phyloP scores from a whole-genome alignment of 1,140 invertebrate genomes.

The Ylistrum balloti region DNA sequence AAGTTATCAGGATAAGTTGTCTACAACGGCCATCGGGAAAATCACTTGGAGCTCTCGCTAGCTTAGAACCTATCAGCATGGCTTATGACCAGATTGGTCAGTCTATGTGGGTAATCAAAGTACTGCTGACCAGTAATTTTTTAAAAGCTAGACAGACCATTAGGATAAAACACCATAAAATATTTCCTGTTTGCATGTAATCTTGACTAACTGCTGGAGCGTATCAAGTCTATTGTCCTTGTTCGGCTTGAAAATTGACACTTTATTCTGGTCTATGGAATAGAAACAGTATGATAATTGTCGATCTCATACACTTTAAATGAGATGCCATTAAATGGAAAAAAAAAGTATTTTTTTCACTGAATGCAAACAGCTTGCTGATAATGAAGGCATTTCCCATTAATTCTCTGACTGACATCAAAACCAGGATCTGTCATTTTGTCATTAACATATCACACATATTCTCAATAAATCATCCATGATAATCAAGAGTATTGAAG shows the following conservation, averaged over 20 bases:
- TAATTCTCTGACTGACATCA: neutral
- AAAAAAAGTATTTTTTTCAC: neutral
- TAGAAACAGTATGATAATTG: neutral
- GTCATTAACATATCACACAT: constrained; percentile 19
- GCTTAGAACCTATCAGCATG: neutral
- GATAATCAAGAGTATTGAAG: constrained; percentile 28
- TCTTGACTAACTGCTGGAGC: neutral
- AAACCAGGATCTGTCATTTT: neutral
- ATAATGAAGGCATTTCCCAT: constrained; percentile 22
- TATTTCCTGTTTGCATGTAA: neutral
- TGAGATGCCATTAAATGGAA: constrained; percentile 9
- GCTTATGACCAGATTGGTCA: constrained; percentile 31
- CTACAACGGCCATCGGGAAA: neutral
- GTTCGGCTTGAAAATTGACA: neutral
- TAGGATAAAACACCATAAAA: neutral
- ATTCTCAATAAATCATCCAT: neutral
- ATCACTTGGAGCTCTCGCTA: neutral
- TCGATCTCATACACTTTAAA: neutral
- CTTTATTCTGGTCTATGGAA: neutral
- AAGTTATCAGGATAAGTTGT: neutral
- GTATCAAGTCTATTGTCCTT: neutral
- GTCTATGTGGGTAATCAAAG: neutral
- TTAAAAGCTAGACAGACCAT: neutral
- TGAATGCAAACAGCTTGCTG: constrained; percentile 27
- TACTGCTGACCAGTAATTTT: neutral